A percentile compares a stretch with the other conserved stretches of the same genome.
phyloP scores from a whole-genome alignment of 2,113 vertebrate genomes.

The Epinephelus cyanopodus region DNA sequence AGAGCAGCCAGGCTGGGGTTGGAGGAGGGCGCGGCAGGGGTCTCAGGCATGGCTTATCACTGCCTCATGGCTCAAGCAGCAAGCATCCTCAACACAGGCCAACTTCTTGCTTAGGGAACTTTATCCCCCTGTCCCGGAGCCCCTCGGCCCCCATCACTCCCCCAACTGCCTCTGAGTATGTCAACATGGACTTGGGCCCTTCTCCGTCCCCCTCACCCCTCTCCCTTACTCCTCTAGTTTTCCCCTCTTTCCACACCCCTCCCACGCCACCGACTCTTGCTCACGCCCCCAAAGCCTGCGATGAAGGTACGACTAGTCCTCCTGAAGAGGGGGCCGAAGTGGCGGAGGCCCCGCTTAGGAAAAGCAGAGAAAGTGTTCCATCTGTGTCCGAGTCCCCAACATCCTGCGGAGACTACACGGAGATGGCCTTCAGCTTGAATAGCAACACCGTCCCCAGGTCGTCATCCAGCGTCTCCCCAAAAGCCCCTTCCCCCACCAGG shows the following conservation, averaged over 20 bases:
- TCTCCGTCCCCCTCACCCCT: constrained; percentile 83
- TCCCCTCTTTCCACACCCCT: constrained; percentile 80
- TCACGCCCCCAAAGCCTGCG: constrained; percentile 69
- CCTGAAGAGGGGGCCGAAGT: constrained; percentile 53
- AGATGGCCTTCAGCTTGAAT: constrained; percentile 85
- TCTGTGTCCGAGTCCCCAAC: constrained; percentile 72
- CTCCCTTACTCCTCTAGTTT: constrained; percentile 79
- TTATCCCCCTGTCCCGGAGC: constrained; percentile 75
- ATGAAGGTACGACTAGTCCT: constrained; percentile 42
- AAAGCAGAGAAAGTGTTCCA: constrained; percentile 61
- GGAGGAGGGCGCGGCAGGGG: constrained; percentile 59
- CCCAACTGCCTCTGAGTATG: constrained; percentile 81
- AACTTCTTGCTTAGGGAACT: constrained; percentile 79
- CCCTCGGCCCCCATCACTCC: constrained; percentile 75
- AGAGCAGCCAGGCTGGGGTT: constrained; percentile 35
- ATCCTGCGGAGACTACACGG: constrained; percentile 86
- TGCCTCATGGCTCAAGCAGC: constrained; percentile 67
- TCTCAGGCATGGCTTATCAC: constrained; percentile 63
- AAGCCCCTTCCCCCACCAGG: constrained; percentile 76
- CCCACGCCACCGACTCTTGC: constrained; percentile 75
- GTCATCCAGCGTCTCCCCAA: constrained; percentile 66
- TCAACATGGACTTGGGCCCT: constrained; percentile 86
- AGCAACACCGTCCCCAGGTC: constrained; percentile 60
- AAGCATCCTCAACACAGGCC: constrained; percentile 75
- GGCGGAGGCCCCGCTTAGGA: constrained; percentile 57